These are phyloP conservation scores for Morpho helenor DNA, from an alignment of 2,888 invertebrate genomes.

Conservation along the genomic window DNA sequence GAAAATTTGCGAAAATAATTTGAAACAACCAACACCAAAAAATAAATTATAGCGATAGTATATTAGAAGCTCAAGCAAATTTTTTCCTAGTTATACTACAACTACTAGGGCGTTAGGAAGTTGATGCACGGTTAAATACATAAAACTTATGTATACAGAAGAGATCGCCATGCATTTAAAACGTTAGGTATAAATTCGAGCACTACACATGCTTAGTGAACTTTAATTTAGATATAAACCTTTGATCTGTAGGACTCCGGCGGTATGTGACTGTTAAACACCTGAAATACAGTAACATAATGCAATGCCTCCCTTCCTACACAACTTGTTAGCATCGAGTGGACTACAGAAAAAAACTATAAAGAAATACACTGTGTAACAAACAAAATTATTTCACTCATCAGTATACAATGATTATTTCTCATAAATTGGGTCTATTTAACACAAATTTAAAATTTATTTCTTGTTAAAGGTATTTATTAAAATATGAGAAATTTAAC, in stretches of 20 bases:
- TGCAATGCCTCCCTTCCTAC: slow-evolving; percentile 58
- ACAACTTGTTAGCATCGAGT: slow-evolving; percentile 19
- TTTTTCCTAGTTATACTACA: neutral
- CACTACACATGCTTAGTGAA: slow-evolving; percentile 73
- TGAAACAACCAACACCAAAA: slow-evolving; percentile 53
- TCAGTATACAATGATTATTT: no score
- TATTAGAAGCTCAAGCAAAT: slow-evolving; percentile 24
- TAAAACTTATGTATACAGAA: slow-evolving; percentile 36
- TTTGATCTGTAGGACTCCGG: slow-evolving; percentile 95
- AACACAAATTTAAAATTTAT: no score
- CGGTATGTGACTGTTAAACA: slow-evolving; percentile 97
- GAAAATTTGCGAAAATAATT: neutral
- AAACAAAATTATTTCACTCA: no score
- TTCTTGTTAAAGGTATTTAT: no score
- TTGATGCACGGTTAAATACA: slow-evolving; percentile 34
- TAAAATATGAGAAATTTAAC: no score
- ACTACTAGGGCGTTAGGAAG: slow-evolving; percentile 12
- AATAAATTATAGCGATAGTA: slow-evolving; percentile 39
- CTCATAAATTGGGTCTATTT: no score
- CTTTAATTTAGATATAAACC: slow-evolving; percentile 84
- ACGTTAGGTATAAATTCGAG: slow-evolving; percentile 46
- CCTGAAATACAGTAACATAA: slow-evolving; percentile 85
- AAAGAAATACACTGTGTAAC: neutral
- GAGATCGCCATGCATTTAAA: slow-evolving; percentile 55
- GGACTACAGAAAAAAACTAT: neutral